A percentile compares a stretch with the other conserved stretches of the same genome.
Conservation (phyloP, 2,888 invertebrate species). For the Tachina grossa region DNA sequence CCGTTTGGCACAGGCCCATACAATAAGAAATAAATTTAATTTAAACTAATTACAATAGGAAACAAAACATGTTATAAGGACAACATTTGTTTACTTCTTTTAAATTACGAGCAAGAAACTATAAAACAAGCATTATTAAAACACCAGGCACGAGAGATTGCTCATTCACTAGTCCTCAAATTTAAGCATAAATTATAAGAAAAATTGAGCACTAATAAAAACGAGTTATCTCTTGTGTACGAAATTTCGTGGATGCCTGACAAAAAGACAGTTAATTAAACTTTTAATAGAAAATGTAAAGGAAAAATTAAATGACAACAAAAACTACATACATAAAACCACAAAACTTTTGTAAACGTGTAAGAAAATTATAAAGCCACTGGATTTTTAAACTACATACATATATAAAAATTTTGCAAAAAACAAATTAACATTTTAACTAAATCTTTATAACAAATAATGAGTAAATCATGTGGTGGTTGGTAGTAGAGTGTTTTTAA, state of each 20-base stretch:
- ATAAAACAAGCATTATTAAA: background rate
- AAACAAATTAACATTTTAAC: constrained; percentile 4
- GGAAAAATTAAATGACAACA: background rate
- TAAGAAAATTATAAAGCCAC: constrained; percentile 1
- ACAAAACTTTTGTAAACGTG: background rate
- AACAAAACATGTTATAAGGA: constrained; percentile 20
- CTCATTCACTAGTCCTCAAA: too few relatives aligned
- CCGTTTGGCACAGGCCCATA: too few relatives aligned
- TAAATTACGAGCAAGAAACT: constrained; percentile 15
- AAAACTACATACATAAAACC: constrained; percentile 6
- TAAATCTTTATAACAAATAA: constrained; percentile 49
- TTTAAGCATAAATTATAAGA: too few relatives aligned
- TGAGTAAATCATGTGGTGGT: constrained; percentile 8
- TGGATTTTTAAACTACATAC: background rate
- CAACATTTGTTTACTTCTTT: background rate
- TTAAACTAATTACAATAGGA: constrained; percentile 46
- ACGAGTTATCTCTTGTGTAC: too few relatives aligned
- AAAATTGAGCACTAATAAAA: too few relatives aligned
- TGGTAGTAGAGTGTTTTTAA: background rate
- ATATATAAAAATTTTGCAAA: background rate
- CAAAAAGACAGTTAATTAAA: background rate
- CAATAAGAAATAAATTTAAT: constrained; percentile 29
- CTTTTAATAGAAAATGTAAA: background rate
- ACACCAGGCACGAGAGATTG: too few relatives aligned
- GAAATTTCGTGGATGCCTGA: background rate